Base-by-base conservation (phyloP, 2,888 invertebrate species). In the Selenia dentaria region DNA sequence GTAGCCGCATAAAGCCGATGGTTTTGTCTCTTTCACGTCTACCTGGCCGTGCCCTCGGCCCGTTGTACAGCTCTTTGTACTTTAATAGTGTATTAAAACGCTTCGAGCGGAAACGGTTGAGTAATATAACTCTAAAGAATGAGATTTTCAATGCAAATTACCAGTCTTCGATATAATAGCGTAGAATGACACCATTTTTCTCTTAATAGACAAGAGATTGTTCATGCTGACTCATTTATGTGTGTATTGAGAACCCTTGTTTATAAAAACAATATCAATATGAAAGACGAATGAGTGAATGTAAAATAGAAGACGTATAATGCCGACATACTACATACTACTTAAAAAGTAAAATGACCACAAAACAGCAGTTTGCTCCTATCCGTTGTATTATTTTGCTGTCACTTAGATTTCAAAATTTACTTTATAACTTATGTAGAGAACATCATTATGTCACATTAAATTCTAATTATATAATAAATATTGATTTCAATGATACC, bases 21-120 rank as follows among this genome's bases (percentile, higher is more conserved):
- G 70, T 75, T 81, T 78, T 82, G 82, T 84, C 83, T 83, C 83
- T 81, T 66, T 75, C 65, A 51, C 54, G 51, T 66, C 64, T 74
- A 72, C 74, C 74, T 75, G 70, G 37, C 47, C 42, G 41, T 45
- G 46, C 46, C 46, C 40, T 46, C 40, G 46, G 35, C 31, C 46
- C 20, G 29, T 14, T 41, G 51, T 44, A 44, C 24, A 41, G 43
- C 45, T 45, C 54, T 54, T 52, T 57, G 50, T 57, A 51, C 51
- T 51, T n/a, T 51, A 57, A 54, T 51, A 34, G 38, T 48, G 48
- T 57, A 54, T 54, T 49, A 57, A 57, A 57, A 46, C 50, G 44
- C 36, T 37, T 39, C 29, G 50, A 39, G 50, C 52, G 50, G 57
- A 52, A 50, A 57, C 34, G 42, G 22, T 39, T 42, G 39, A 47